These are phyloP conservation scores for Cairina moschata DNA, from an alignment of 2,113 vertebrate genomes.

Conservation along the genomic window DNA sequence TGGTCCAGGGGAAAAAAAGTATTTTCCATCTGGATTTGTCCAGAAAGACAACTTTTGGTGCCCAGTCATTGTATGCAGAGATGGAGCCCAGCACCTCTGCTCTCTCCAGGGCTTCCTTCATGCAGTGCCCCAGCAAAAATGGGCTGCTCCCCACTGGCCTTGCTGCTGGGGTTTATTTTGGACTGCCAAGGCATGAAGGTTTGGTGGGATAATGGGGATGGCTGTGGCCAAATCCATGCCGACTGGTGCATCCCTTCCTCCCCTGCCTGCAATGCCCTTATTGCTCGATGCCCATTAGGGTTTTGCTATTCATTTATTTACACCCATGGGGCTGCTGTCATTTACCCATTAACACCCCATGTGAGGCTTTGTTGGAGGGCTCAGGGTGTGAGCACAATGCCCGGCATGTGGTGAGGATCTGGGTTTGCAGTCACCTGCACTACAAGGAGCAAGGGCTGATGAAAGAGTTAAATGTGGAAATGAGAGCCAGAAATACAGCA, in stretches of 20 bases:
- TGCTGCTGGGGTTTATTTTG: neutral
- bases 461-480: slow-evolving; percentile 58
- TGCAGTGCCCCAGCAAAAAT: no score
- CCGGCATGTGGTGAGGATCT: neutral
- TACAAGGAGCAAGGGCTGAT: neutral
- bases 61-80: neutral
- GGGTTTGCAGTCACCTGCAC: neutral
- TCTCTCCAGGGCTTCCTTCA: neutral
- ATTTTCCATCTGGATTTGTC: neutral
- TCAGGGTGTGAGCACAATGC: neutral
- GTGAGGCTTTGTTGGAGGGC: neutral
- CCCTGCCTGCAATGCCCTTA: neutral
- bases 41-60: neutral
- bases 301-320: neutral
- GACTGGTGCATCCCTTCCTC: neutral
- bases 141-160: neutral
- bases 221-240: neutral
- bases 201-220: neutral
- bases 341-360: neutral
- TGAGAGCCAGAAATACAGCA: slow-evolving; percentile 29
- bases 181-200: neutral
- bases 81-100: neutral
- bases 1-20: neutral
- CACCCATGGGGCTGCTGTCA: neutral
- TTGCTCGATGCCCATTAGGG: neutral